Evolutionary conservation across 2,113 vertebrate genomes (phyloP).

Genomic region (Hassar affinis): DNA sequence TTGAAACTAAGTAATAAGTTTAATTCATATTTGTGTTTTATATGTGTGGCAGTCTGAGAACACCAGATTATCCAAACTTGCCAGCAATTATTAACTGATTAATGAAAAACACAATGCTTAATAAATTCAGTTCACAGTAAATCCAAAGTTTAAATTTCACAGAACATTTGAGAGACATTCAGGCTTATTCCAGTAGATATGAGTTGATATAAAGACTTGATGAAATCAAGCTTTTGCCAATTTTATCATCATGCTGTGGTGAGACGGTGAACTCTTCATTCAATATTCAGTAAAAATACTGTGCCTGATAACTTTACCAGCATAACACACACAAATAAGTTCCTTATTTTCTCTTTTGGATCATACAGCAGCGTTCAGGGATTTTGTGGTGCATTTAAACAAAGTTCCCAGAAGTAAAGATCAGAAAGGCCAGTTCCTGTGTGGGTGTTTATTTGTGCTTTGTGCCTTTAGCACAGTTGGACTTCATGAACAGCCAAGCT

Average conservation of each 20-base stretch:
- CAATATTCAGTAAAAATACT: too few species aligned
- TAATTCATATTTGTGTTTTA: too few species aligned
- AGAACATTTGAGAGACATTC: too few species aligned
- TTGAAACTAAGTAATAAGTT: too few species aligned
- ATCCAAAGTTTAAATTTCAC: too few species aligned
- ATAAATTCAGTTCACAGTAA: too few species aligned
- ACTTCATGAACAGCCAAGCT: conserved; percentile 34
- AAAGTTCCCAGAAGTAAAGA: neutral
- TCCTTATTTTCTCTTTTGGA: neutral
- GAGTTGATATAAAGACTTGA: neutral
- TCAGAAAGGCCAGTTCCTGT: neutral
- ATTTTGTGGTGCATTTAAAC: neutral
- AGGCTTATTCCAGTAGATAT: neutral
- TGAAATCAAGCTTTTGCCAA: neutral
- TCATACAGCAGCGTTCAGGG: neutral
- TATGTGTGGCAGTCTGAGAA: too few species aligned
- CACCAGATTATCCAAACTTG: too few species aligned
- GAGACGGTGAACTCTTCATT: too few species aligned
- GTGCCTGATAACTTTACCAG: neutral
- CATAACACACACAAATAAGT: neutral
- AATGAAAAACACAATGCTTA: too few species aligned
- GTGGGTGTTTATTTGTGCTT: conserved; percentile 43
- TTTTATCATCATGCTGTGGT: too few species aligned
- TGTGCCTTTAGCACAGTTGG: conserved; percentile 24
- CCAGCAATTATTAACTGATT: too few species aligned